Evolutionary conservation across 2,113 vertebrate genomes (phyloP).

Genomic region (Mixornis gularis): DNA sequence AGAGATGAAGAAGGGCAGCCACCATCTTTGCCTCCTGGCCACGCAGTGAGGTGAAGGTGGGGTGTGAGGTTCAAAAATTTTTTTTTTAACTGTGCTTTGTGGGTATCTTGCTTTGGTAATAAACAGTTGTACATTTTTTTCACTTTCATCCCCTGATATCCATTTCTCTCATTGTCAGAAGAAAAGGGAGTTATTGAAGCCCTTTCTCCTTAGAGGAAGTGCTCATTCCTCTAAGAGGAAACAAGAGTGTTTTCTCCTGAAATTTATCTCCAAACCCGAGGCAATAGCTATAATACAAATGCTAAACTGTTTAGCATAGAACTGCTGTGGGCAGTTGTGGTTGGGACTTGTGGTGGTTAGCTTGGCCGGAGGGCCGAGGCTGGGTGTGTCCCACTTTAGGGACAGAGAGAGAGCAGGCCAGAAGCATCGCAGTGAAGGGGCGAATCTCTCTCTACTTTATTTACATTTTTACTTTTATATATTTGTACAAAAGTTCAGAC

Average conservation of each 20-base stretch:
- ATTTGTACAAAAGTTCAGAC: no score
- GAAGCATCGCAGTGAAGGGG: no score
- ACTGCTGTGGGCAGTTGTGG: neutral
- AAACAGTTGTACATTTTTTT: neutral
- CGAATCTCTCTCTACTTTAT: no score
- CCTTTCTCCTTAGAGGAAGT: neutral
- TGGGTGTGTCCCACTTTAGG: no score
- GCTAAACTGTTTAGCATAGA: neutral
- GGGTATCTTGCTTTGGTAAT: neutral
- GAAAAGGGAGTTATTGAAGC: neutral
- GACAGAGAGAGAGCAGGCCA: no score
- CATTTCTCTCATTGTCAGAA: neutral
- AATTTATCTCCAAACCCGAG: neutral
- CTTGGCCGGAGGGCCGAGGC: no score
- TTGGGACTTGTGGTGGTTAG: no score
- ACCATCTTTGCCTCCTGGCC: neutral
- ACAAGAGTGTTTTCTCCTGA: rapidly evolving
- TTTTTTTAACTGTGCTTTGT: neutral
- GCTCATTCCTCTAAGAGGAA: neutral
- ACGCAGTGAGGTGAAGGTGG: rapidly evolving
- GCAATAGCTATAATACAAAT: neutral
- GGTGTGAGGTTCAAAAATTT: neutral
- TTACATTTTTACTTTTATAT: no score
- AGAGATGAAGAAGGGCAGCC: neutral
- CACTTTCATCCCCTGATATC: neutral